Evolutionary conservation across 2,113 vertebrate genomes (phyloP), one percentile per base, ranked within the genome.

Genomic region (Pygoscelis antarcticus): DNA sequence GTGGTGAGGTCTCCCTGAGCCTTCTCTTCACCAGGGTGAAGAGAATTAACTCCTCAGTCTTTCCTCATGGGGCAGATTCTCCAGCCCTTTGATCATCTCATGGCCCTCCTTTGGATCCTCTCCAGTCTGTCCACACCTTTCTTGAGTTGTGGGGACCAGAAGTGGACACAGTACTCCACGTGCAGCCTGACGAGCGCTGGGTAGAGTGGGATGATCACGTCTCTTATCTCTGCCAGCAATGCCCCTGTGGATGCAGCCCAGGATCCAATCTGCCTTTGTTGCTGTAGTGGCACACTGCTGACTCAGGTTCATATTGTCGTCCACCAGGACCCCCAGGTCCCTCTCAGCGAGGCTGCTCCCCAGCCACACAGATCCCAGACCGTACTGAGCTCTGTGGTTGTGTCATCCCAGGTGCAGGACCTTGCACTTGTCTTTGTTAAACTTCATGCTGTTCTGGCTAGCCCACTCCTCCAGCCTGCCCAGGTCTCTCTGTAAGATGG

Each of bases 181-280:
- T 32, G 36, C 2, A 7, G 21, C 38, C 55, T 55, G 25, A 23
- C 6, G 29, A 5, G 42, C 42, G 42, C 49, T 57, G 18, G 52
- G 29, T 61, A 17, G 32, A 54, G 40, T 38, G 75, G 27, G n/a
- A 25, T 61, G 21, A 14, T 47, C 26, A 7, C 0, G 1, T 40
- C 49, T 64, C 23, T 61, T 61, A 1, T 21, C 38, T 30, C 77
- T 57, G 42, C 16, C 22, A 6, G 21, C 13, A 22, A 8, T 19
- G 47, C 5, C n/a, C 11, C 20, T 42, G 16, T 1, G 1, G 51
- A n/a, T 40, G 16, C 29, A 34, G 17, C 34, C 40, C 49, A 13
- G 30, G 32, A 23, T 44, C 32, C 0, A 0, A 11, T 32, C 2
- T 26, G 25, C 11, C 30, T 32, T 18, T 6, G 7, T 27, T 32